Evolutionary conservation across 1,140 invertebrate genomes (phyloP).

Genomic region (Heliothis subflexa): DNA sequence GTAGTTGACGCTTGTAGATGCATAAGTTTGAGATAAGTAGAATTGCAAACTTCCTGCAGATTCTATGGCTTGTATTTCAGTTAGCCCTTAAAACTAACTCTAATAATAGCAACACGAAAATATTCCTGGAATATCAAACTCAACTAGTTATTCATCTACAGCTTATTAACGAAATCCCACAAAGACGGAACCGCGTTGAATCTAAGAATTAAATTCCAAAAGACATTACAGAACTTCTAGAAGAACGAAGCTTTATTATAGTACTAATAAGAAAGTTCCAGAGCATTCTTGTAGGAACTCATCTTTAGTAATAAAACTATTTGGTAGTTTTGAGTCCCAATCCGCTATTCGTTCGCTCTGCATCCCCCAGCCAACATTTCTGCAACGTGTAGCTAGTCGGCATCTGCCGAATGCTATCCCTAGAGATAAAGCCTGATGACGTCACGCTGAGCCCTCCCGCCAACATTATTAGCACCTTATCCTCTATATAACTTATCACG

Average conservation of each 20-base stretch:
- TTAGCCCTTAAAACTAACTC: no score
- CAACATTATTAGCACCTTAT: conserved; percentile 43
- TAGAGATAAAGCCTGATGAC: conserved; percentile 39
- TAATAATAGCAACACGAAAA: no score
- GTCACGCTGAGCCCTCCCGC: conserved; percentile 36
- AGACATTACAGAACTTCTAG: no score
- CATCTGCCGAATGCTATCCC: conserved; percentile 43
- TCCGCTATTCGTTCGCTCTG: not conserved
- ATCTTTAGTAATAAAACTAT: not conserved
- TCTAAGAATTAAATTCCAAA: no score
- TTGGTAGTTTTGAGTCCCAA: not conserved
- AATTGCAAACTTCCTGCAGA: not conserved
- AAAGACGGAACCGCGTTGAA: no score
- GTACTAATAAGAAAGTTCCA: no score
- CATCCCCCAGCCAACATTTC: conserved; percentile 21
- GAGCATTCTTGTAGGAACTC: no score
- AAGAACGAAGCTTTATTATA: no score
- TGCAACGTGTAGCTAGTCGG: conserved; percentile 43
- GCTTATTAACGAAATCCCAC: no score
- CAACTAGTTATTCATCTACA: no score
- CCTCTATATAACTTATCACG: conserved; percentile 37
- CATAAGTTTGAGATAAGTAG: not conserved
- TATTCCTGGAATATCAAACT: no score
- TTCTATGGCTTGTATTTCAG: no score
- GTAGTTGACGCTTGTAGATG: not conserved